These are phyloP conservation scores for Plagodis dolabraria DNA, from an alignment of 2,888 invertebrate species.

Conservation along the genomic window DNA sequence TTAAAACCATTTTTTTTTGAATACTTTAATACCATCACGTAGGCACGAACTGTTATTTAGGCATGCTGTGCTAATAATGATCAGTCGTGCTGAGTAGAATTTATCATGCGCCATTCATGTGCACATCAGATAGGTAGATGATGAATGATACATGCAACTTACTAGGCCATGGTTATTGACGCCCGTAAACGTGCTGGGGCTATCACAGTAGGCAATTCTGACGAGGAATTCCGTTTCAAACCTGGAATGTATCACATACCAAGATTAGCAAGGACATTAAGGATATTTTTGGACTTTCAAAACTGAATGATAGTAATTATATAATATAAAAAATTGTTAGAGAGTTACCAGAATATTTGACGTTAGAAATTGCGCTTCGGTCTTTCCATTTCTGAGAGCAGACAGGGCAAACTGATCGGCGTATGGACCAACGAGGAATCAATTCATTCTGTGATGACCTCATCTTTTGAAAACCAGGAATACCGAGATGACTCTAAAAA, in stretches of 20 bases:
- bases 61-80: too few relatives aligned
- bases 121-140: too few relatives aligned
- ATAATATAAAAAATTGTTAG: too few relatives aligned
- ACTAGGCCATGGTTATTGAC: slow-evolving; percentile 67
- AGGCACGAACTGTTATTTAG: too few relatives aligned
- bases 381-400: slow-evolving; percentile 80
- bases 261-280: background rate
- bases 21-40: too few relatives aligned
- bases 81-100: too few relatives aligned
- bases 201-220: slow-evolving; percentile 69
- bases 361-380: slow-evolving; percentile 62
- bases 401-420: slow-evolving; percentile 75
- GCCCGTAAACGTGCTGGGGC: slow-evolving; percentile 73
- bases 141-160: slow-evolving; percentile 40
- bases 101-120: too few relatives aligned
- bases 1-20: too few relatives aligned
- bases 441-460: slow-evolving; percentile 42
- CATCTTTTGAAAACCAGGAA: slow-evolving; percentile 65
- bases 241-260: slow-evolving; percentile 48
- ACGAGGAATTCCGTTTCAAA: slow-evolving; percentile 66
- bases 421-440: slow-evolving; percentile 72
- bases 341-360: slow-evolving; percentile 71
- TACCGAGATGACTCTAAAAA: slow-evolving; percentile 56
- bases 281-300: background rate
- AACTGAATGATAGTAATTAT: too few relatives aligned